Evolutionary conservation across 2,797 vertebrate genomes (phyloP).

Genomic region (Betta splendens): DNA sequence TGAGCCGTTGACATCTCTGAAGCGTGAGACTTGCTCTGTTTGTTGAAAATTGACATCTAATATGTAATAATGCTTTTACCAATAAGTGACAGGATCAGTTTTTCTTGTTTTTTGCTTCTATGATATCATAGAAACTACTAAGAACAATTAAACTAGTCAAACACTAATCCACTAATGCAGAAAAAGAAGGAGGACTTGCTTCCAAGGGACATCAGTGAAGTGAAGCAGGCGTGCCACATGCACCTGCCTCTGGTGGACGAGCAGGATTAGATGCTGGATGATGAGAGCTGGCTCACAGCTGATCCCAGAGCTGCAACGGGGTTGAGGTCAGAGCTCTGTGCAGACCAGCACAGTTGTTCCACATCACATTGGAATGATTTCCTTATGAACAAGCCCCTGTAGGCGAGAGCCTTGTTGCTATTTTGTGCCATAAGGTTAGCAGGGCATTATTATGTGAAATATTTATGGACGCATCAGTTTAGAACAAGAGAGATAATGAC

Average conservation of each 20-base stretch:
- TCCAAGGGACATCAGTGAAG: background rate
- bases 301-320: background rate
- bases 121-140: no score
- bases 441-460: background rate
- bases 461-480: background rate
- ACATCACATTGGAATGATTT: background rate
- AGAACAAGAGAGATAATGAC: no score
- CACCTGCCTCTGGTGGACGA: background rate
- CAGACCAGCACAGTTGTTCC: background rate
- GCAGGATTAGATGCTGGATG: slow-evolving; percentile 3
- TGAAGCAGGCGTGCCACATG: background rate
- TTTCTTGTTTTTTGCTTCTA: slow-evolving; percentile 6
- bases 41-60: background rate
- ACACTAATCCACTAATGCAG: background rate
- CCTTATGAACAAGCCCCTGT: slow-evolving; percentile 4
- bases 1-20: background rate
- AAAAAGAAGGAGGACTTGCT: background rate
- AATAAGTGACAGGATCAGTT: slow-evolving; percentile 1
- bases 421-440: no score
- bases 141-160: background rate
- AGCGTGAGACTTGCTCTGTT: background rate
- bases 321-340: background rate
- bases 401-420: no score
- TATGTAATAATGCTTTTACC: background rate
- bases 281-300: background rate